Evolutionary conservation across 2,797 vertebrate species (phyloP), one percentile per base, ranked within the genome.

Genomic region (Leptatherina wallacei): DNA sequence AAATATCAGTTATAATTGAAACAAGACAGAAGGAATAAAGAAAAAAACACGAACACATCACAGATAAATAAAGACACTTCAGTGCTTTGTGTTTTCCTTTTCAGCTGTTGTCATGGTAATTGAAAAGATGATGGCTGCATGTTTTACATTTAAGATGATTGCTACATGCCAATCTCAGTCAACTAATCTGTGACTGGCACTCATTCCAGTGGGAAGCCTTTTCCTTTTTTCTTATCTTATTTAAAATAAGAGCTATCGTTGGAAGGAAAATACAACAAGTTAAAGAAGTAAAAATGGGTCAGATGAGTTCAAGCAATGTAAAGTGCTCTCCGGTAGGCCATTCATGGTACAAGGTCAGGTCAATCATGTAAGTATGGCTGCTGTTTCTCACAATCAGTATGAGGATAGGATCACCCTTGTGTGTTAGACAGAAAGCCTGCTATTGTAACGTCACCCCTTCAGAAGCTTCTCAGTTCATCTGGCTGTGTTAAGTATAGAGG

Each of bases 311-410:
- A 69, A 78, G 73, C 74, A 47, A 82, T 73, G 71, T 75, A 74
- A 85, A 89, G 85, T 78, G 84, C 66, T 85, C 83, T 86, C 73
- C 77, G 80, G 78, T 69, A 57, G 72, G 49, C 69, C 63, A 73
- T 88, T 89, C 80, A 85, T 4, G 24, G 54, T 32, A 79, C 82
- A 82, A 88, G 91, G 91, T 93, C 89, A 87, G 85, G 85, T 89
- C 88, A 85, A 40, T 73, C 79, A 81, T 80, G 85, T 44, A 69
- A 77, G 85, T 75, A 88, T 78, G 73, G 77, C 76, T 77, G 73
- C 71, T 58, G 62, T 56, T 71, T 81, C 83, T 86, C 79, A 83
- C 85, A 89, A 78, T 88, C 78, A 30, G 68, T 84, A 77, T 67
- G 80, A 85, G 81, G 82, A 81, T 81, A 79, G 87, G 86, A 88